A percentile compares a stretch with the other conserved stretches of the same genome.
Evolutionary conservation across 2,797 vertebrate species (phyloP).

Genomic region (Schizopygopsis pylzovi): DNA sequence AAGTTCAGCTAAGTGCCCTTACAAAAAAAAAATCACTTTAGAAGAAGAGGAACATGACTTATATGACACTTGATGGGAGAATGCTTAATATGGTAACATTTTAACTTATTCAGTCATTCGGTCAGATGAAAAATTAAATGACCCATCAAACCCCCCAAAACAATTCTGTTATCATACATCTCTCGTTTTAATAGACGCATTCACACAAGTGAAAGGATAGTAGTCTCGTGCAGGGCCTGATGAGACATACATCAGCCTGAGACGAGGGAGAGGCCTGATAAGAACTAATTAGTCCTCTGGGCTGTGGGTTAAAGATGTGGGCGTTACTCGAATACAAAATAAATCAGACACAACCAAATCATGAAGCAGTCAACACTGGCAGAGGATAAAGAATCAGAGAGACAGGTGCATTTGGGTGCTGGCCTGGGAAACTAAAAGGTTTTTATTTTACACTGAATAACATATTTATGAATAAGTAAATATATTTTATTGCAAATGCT

Average conservation of each 20-base stretch:
- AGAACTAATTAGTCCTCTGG: constrained; percentile 64
- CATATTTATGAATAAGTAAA: neutral
- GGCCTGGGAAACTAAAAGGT: neutral
- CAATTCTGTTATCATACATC: constrained; percentile 43
- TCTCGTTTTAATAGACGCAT: constrained; percentile 49
- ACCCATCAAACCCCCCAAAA: neutral
- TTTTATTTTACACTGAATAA: neutral
- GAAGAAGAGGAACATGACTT: neutral
- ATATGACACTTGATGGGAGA: neutral
- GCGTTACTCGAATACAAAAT: constrained; percentile 67
- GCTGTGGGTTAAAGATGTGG: constrained; percentile 67
- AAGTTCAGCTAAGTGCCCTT: neutral
- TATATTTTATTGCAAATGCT: neutral
- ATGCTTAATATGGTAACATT: neutral
- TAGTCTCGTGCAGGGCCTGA: constrained; percentile 14
- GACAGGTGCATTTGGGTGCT: neutral
- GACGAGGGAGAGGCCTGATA: constrained; percentile 62
- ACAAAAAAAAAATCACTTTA: neutral
- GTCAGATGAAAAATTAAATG: neutral
- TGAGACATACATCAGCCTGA: constrained; percentile 62
- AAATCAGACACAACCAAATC: constrained; percentile 61
- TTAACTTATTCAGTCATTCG: neutral
- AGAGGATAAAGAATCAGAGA: constrained; percentile 7
- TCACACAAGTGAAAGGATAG: constrained; percentile 55
- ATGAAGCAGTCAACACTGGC: constrained; percentile 15